Evolutionary conservation across 1,140 invertebrate genomes (phyloP).

Genomic region (Acromyrmex heyeri): DNA sequence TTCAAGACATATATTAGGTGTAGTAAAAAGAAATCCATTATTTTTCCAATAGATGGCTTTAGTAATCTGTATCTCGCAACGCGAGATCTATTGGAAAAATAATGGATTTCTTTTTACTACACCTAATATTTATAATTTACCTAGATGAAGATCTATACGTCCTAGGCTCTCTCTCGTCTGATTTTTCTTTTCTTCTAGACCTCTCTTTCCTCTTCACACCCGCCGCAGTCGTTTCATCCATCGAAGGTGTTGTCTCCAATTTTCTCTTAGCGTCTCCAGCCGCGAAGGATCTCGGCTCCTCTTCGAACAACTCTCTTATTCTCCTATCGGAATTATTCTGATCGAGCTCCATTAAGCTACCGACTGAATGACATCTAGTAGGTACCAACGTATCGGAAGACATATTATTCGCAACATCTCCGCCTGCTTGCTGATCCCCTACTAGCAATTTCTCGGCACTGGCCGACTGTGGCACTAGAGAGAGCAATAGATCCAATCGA

Average conservation of each 20-base stretch:
- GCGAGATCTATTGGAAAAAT: too few species aligned
- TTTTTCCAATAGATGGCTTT: too few species aligned
- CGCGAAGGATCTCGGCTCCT: conserved; percentile 82
- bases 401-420: conserved; percentile 80
- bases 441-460: conserved; percentile 90
- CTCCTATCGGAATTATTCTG: conserved; percentile 88
- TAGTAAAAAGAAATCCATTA: too few species aligned
- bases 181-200: conserved; percentile 82
- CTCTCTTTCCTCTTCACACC: conserved; percentile 89
- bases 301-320: conserved; percentile 90
- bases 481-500: conserved; percentile 94
- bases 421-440: conserved; percentile 84
- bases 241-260: conserved; percentile 90
- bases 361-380: conserved; percentile 89
- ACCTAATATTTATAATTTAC: conserved; percentile 37
- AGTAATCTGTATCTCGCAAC: too few species aligned
- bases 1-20: neutral
- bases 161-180: conserved; percentile 78
- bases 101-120: too few species aligned
- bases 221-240: conserved; percentile 87
- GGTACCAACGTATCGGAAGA: conserved; percentile 84
- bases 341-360: conserved; percentile 89
- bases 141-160: conserved; percentile 76
- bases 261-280: conserved; percentile 89
- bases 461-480: conserved; percentile 91